phyloP scores from a whole-genome alignment of 2,888 invertebrate species.

The Onchidella celtica region DNA sequence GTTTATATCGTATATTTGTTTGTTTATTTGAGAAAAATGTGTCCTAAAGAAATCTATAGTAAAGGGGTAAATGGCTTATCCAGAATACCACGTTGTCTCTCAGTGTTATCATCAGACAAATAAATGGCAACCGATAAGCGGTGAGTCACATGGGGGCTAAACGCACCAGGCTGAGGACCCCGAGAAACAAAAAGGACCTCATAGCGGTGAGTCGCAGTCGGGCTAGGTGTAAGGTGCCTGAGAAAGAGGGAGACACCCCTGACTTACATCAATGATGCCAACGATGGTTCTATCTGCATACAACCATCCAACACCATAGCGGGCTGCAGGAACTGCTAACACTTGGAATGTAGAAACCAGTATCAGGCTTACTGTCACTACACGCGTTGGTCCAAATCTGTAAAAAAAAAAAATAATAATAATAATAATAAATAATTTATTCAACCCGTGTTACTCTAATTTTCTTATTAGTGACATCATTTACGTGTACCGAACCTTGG shows the following conservation, averaged over 20 bases:
- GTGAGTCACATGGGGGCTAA: background rate
- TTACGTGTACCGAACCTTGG: background rate
- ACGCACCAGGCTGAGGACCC: background rate
- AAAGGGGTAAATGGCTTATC: no score
- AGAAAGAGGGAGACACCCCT: no score
- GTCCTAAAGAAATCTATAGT: no score
- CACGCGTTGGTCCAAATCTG: conserved; percentile 87
- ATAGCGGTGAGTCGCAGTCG: no score
- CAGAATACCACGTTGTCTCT: no score
- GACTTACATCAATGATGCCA: conserved; percentile 88
- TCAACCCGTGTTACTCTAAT: no score
- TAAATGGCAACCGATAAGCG: no score
- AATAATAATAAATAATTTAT: background rate
- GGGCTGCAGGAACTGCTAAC: conserved; percentile 88
- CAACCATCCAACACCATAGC: conserved; percentile 85
- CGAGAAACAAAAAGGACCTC: background rate
- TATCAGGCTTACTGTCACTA: conserved; percentile 89
- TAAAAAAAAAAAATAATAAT: background rate
- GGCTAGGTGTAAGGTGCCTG: no score
- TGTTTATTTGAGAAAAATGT: no score
- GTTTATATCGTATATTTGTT: no score
- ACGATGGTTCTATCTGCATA: conserved; percentile 88
- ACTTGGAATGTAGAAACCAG: conserved; percentile 90
- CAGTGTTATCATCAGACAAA: no score
- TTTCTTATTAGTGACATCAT: no score